Evolutionary conservation across 2,888 invertebrate species (phyloP).

Genomic region (Nomada fabriciana): DNA sequence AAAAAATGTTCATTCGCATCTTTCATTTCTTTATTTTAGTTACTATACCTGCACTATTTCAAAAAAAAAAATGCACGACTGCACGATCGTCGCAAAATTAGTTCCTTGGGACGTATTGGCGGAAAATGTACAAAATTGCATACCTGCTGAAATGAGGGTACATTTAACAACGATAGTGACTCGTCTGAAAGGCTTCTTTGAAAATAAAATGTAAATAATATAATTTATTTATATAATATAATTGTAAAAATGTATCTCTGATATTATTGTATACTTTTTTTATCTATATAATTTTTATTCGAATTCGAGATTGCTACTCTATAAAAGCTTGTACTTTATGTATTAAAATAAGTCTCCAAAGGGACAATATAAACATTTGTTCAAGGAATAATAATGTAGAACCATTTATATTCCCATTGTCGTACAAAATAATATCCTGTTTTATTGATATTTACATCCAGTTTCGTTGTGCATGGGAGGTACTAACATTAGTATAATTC

Average conservation of each 20-base stretch:
- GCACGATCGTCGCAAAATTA: constrained; percentile 42
- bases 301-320: not conserved
- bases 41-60: constrained; percentile 30
- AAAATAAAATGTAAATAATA: constrained; percentile 57
- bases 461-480: too few species aligned
- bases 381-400: too few species aligned
- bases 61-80: constrained; percentile 54
- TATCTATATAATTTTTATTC: not conserved
- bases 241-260: not conserved
- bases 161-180: constrained; percentile 67
- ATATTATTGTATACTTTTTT: not conserved
- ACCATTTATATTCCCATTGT: not conserved
- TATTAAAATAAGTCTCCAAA: not conserved
- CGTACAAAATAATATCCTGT: too few species aligned
- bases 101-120: constrained; percentile 74
- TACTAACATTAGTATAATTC: too few species aligned
- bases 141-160: constrained; percentile 76
- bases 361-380: not conserved
- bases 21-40: constrained; percentile 26
- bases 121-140: constrained; percentile 68
- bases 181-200: constrained; percentile 24
- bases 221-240: constrained; percentile 5
- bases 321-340: not conserved
- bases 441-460: too few species aligned
- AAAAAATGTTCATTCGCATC: constrained; percentile 39